These are phyloP conservation scores for Mayetiola destructor DNA, from an alignment of 2,888 invertebrate genomes.

Conservation along the genomic window DNA sequence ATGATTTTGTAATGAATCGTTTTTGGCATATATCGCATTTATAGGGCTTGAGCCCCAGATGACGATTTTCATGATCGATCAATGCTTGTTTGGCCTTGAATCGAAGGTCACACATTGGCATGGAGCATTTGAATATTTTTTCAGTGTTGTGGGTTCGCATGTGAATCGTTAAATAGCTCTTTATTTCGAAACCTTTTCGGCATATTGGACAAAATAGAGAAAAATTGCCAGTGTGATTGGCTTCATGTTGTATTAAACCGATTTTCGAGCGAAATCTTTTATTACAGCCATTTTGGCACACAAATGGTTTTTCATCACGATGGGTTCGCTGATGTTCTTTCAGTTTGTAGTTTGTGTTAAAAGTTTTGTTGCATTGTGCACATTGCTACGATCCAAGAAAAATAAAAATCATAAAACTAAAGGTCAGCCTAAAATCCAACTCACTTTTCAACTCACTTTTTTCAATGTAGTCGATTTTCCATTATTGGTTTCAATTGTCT, in stretches of 20 bases:
- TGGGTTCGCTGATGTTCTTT: constrained; percentile 45
- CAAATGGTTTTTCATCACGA: constrained; percentile 44
- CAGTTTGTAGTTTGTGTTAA: constrained; percentile 45
- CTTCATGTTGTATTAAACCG: constrained; percentile 44
- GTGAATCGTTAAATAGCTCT: constrained; percentile 44
- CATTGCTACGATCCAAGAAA: constrained; percentile 30
- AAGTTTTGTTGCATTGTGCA: constrained; percentile 42
- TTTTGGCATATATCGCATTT: constrained; percentile 43
- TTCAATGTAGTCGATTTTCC: neutral
- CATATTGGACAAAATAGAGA: constrained; percentile 43
- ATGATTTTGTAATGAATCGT: constrained; percentile 44
- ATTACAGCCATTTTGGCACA: constrained; percentile 39
- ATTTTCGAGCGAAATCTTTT: constrained; percentile 46
- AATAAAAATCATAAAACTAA: too few relatives aligned
- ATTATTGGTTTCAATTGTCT: neutral
- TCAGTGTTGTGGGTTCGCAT: constrained; percentile 44
- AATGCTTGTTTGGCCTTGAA: constrained; percentile 47
- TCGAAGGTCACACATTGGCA: constrained; percentile 42
- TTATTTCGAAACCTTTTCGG: constrained; percentile 46
- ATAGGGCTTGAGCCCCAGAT: constrained; percentile 44
- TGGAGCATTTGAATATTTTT: constrained; percentile 42
- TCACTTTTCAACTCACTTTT: neutral
- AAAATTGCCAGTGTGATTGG: constrained; percentile 43
- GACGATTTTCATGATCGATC: constrained; percentile 44
- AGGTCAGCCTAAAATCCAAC: too few relatives aligned